Evolutionary conservation across 2,888 invertebrate species (phyloP).

Genomic region (Agrochola circellaris): DNA sequence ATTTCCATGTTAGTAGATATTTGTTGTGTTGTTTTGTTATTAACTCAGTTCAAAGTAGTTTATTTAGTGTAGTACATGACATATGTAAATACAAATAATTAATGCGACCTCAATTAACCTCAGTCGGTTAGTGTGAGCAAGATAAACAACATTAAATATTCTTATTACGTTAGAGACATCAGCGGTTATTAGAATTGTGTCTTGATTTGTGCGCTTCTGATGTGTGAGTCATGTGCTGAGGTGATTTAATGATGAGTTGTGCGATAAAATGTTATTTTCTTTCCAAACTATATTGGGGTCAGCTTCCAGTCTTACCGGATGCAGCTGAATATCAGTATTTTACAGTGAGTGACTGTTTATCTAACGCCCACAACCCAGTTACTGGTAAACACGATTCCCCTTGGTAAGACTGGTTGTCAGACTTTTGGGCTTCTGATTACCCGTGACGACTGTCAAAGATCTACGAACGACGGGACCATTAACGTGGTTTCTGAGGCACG

Average conservation of each 20-base stretch:
- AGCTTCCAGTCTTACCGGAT: neutral
- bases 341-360: neutral
- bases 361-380: neutral
- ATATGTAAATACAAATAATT: conserved; percentile 52
- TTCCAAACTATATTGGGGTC: neutral
- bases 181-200: conserved; percentile 28
- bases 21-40: neutral
- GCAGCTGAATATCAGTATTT: neutral
- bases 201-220: conserved; percentile 40
- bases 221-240: conserved; percentile 7
- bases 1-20: too few species aligned
- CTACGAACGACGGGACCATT: neutral
- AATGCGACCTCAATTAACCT: conserved; percentile 55
- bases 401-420: neutral
- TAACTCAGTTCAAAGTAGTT: conserved; percentile 15
- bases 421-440: neutral
- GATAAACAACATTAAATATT: conserved; percentile 46
- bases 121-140: conserved; percentile 17
- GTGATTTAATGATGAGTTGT: neutral
- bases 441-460: neutral
- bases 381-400: neutral
- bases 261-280: neutral
- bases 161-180: conserved; percentile 37
- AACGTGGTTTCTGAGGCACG: neutral
- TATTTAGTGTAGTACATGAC: conserved; percentile 26